Evolutionary conservation across 2,797 vertebrate genomes (phyloP), one percentile per base, ranked within the genome.

Genomic region (Cuculus canorus): DNA sequence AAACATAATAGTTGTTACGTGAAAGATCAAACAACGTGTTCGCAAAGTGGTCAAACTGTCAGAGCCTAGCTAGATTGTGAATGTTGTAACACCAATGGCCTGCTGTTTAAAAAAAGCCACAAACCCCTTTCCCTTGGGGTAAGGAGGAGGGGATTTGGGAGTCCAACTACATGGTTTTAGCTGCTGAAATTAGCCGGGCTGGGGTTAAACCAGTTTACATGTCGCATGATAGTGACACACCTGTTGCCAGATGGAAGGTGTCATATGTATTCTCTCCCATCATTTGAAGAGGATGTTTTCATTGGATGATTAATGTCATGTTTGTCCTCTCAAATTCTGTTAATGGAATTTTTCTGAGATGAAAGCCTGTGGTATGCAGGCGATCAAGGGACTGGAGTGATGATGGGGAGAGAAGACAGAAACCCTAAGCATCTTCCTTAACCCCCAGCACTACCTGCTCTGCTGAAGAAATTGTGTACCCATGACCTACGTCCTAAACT

Each of bases 401-500:
- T 4, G 15, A 2, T 8, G 25, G 9, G 8, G 8, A 5, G 2
- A 50, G 4, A 27, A 50, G 9, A 39, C 37, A 35, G n/a, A 73
- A 69, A 50, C 9, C 9, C 11, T 11, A n/a, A 16, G 5, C 5
- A 47, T 61, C 22, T 52, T 7, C 5, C 19, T 59, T 73, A 52
- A 45, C 5, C 4, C 4, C 32, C 28, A 27, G 12, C 12, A 18
- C 5, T 47, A 22, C 37, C 21, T 82, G 5, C 21, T 83, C 52
- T 71, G 3, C 22, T 84, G 37, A 11, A 69, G n/a, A 13, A 45
- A 12, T 41, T 65, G 14, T 17, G 8, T 69, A 22, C 17, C 22
- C 30, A 5, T 0, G 1, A n/a, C 7, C 9, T 54, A 12, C 0
- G 1, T 45, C 10, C n/a, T 72, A 25, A 59, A 15, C 9, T 27